Base-by-base conservation (phyloP, 1,140 invertebrate species). In the Drosophila sproati region DNA sequence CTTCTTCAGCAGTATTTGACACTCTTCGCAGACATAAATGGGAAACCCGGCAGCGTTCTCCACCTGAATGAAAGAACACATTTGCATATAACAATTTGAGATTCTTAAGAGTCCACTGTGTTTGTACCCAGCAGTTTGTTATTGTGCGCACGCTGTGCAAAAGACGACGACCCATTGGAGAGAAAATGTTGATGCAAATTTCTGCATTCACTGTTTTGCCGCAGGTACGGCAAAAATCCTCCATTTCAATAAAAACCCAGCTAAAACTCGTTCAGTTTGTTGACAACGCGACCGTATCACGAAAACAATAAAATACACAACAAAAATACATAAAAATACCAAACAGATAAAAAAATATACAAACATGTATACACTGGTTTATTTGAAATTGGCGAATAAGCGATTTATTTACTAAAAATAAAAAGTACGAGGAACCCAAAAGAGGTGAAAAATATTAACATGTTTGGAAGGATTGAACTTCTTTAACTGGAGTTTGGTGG, bases 81-180 rank as follows among this genome's bases (percentile, higher is more conserved):
- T 52, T 3, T 59, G 50, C 28, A 8, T 41, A 8, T 35, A 2
- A 32, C 5, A 43, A 59, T 29, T 37, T 37, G 2, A 34, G 20
- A 35, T 7, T 5, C 3, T 32, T 1, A 35, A 0, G 35, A 20
- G 20, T 31, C 6, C 10, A 34, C 51, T 32, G 4, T 31, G 28
- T 47, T 8, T 50, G 10, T 32, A 83, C 83, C 83, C 83, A 88
- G 63, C 83, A 88, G 45, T 83, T 83, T 34, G 83, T 63, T 51
- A 88, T 78, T 20, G 47, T 63, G 28, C 83, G 74, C 8, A 89
- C 31, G 6, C 60, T 56, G 12, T 62, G 69, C 20, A 88, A 47
- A 2, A 88, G 35, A 0, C 67, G 63, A 2, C 77, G 69, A 8
- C 54, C 69, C 20, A 31, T 41, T 0, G 41, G 8, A 1, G 83